phyloP scores from a whole-genome alignment of 2,888 invertebrate species.

The Microctonus brassicae region DNA sequence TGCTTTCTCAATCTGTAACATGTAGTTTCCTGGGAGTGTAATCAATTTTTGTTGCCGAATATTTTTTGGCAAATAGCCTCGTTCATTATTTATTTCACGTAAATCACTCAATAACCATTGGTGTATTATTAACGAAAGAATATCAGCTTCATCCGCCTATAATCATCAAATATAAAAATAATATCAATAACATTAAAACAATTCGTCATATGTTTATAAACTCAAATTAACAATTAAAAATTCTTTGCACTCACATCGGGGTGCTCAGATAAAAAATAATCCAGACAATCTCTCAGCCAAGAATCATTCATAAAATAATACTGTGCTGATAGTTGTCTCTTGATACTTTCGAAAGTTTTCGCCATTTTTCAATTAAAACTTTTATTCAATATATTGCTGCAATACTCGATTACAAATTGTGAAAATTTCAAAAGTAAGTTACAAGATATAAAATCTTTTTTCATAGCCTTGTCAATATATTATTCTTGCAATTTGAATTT shows the following conservation, averaged over 20 bases:
- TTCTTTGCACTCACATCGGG: constrained; percentile 43
- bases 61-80: constrained; percentile 74
- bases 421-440: too few species aligned
- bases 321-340: constrained; percentile 51
- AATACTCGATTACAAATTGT: too few species aligned
- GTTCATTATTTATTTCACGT: constrained; percentile 73
- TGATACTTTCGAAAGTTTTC: constrained; percentile 47
- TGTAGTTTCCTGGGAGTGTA: constrained; percentile 72
- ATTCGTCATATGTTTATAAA: constrained; percentile 4
- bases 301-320: constrained; percentile 59
- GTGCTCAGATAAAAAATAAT: constrained; percentile 57
- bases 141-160: constrained; percentile 67
- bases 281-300: constrained; percentile 62
- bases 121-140: constrained; percentile 74
- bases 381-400: constrained; percentile 7
- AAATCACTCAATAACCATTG: constrained; percentile 80
- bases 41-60: constrained; percentile 70
- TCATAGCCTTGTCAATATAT: too few species aligned
- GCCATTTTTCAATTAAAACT: constrained; percentile 48
- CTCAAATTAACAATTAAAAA: constrained; percentile 1
- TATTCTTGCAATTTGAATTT: background rate
- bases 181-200: constrained; percentile 4
- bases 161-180: background rate
- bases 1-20: constrained; percentile 73
- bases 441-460: too few species aligned